Evolutionary conservation across 23 tunicate genomes (phyloP), one percentile per base, ranked within the genome.

Genomic region (Ciona savignyi): DNA sequence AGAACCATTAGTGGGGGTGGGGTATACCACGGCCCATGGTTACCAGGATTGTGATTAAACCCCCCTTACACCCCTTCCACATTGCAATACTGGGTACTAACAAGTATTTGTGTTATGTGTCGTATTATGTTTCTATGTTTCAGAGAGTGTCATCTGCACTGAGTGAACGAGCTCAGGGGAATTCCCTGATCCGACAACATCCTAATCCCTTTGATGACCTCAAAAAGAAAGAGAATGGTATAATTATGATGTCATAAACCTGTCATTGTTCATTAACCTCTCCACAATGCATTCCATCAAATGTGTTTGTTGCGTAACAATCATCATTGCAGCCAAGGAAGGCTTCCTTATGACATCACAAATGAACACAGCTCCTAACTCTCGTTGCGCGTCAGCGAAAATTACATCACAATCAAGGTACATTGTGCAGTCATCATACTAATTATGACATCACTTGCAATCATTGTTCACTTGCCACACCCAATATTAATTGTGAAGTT

Each of bases 121-220:
- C n/a, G n/a, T n/a, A n/a, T n/a, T n/a, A n/a, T 15, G 15, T 42
- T 42, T 42, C 28, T 63, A 4, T 27, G 21, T 72, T 48, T 27
- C 30, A 72, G 77, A 72, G 77, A 48, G 15, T 49, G 25, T 23
- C 77, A 25, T 72, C 77, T 25, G 77, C 77, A 3, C 25, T 33
- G 9, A 25, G 77, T 49, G 65, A 51, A 29, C 63, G 65, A 25
- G 65, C 35, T 9, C 15, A 9, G 56, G 56, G 56, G 51, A 31
- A 34, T 6, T 72, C 85, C 19, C 70, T 68, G 24, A 34, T 80
- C 26, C 71, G 63, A 33, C 85, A 80, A 42, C 85, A 80, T 62
- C 85, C 85, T 28, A 80, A 80, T 29, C 85, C 85, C 29, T 74
- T 60, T 74, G 67, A 74, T 1, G 78, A 74, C 3, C 21, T 25